Conservation (phyloP, 2,888 invertebrate genomes). For the Aphodius sticticus region DNA sequence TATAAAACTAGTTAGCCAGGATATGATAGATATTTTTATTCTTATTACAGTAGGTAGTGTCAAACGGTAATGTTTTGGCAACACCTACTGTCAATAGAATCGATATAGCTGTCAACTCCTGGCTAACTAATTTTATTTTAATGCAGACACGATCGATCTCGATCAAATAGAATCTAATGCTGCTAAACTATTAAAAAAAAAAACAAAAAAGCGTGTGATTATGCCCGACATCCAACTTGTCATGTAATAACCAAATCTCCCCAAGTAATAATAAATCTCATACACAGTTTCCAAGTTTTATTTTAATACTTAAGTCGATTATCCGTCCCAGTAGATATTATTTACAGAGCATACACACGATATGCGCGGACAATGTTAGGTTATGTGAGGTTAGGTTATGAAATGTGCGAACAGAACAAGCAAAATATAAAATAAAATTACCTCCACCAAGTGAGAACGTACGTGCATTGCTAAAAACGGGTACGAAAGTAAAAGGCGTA, state of each 20-base stretch:
- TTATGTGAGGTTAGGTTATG: background rate
- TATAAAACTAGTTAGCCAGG: no score
- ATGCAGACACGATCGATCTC: no score
- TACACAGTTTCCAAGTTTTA: background rate
- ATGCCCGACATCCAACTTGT: background rate
- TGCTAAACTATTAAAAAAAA: background rate
- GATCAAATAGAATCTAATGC: no score
- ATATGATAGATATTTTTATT: no score
- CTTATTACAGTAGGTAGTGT: no score
- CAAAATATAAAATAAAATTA: conserved; percentile 49
- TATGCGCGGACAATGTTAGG: background rate
- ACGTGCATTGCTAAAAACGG: background rate
- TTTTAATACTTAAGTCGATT: background rate
- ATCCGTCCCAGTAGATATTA: background rate
- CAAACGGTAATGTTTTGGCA: no score
- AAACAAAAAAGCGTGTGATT: background rate
- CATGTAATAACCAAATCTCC: background rate
- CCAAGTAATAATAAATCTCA: background rate
- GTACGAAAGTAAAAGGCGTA: background rate
- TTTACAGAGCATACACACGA: background rate
- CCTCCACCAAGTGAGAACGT: conserved; percentile 53
- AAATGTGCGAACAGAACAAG: conserved; percentile 28
- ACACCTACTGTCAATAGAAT: no score
- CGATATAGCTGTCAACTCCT: no score
- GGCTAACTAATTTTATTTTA: no score